Evolutionary conservation across 2,797 vertebrate genomes (phyloP), one percentile per base, ranked within the genome.

Genomic region (Pelobates cultripes): DNA sequence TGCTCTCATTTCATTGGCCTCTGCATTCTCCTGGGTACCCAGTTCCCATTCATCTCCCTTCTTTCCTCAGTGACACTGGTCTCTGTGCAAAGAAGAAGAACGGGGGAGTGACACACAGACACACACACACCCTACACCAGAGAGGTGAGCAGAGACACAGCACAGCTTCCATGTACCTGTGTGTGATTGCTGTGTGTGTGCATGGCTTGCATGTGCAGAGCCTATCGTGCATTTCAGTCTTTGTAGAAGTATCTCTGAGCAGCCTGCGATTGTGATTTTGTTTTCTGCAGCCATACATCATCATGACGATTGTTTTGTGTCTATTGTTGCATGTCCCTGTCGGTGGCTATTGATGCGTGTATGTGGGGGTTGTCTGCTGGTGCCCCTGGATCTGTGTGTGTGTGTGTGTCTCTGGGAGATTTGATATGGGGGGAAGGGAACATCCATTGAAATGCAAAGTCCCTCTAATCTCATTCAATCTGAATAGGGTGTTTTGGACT

Each of bases 371-470:
- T 70, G 53, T 43, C 7, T 70, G 47, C 44, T 64, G 42, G 40
- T 6, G 5, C 47, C 64, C n/a, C 6, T 66, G 12, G 7, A 43
- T 77, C 43, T 53, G 75, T 7, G 28, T 28, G 28, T 28, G 28
- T 28, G 4, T 51, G 5, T 71, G 61, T 40, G 57, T 67, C 67
- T 70, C 80, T 77, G 69, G 63, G 68, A 45, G 60, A 76, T 74
- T 71, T 75, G 73, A n/a, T 41, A 15, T 44, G 12, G 78, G 79
- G 79, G 80, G 73, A 76, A 53, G 80, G 80, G 73, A n/a, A 40
- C 45, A 40, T 45, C 74, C 45, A 77, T 82, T 82, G 57, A 82
- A 77, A 82, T 82, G 80, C 80, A 71, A 82, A 82, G 44, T 82
- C 72, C 74, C 70, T 69, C 67, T 45, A 40, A 70, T 70, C 53